Evolutionary conservation across 2,888 invertebrate species (phyloP), one percentile per base, ranked within the genome.

Genomic region (Polylopha cassiicola): DNA sequence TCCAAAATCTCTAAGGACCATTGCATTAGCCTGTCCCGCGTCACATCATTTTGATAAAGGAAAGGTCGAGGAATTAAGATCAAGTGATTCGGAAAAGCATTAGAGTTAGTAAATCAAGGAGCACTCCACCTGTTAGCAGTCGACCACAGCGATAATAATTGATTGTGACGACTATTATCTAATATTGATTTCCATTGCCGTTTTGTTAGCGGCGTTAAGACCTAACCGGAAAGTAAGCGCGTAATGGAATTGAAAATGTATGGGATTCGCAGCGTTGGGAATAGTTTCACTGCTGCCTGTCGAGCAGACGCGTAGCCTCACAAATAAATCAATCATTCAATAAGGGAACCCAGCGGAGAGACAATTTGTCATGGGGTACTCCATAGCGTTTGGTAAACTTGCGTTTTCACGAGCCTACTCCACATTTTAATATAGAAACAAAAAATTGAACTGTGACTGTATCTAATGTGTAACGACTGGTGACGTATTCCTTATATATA

Each of bases 301-400:
- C 58, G 52, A 50, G 42, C 47, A 52, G 59, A 48, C 50, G 53
- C 62, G 52, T 46, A 54, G 52, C 47, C 59, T 51, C 51, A 54
- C 53, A 58, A 65, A 80, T 79, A 75, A 75, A 84, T 84, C 81
- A 82, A 82, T 82, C 84, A 81, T 74, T 76, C 80, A 77, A 78
- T 82, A 73, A 77, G 61, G 56, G 53, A 50, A 56, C 55, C 57
- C 51, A 48, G 48, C 33, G 48, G 54, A 50, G 54, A 52, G 52
- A 58, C 68, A 63, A 80, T 82, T 82, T 81, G 79, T 81, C 82
- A 74, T 60, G 65, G 30, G 50, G 49, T n/a, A 46, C 50, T 50
- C 46, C n/a, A n/a, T n/a, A n/a, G n/a, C n/a, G n/a, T n/a, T n/a
- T n/a, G 46, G 48, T 47, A 42, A 46, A 48, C 33, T 28, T 32